Conservation (phyloP, 2,113 vertebrate species). For the Meriones unguiculatus region DNA sequence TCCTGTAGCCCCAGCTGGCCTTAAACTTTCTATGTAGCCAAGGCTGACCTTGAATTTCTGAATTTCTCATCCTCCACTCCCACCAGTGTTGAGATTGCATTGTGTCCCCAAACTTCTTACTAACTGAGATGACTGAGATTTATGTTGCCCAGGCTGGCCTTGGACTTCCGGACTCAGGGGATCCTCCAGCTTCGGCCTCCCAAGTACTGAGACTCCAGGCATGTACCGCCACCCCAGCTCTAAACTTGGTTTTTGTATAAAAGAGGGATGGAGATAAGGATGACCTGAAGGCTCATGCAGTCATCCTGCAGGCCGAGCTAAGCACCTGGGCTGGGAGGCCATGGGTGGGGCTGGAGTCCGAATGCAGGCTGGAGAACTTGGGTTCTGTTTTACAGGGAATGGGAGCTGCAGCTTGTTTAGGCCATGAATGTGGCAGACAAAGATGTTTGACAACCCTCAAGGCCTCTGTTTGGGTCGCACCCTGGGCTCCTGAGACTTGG, state of each 20-base stretch:
- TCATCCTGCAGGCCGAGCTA: fast-evolving
- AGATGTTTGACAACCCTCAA: neutral
- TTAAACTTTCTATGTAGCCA: neutral
- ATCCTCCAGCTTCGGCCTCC: neutral
- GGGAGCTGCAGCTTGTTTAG: neutral
- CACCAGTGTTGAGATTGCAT: neutral
- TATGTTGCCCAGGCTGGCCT: neutral
- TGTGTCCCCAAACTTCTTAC: neutral
- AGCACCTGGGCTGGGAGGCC: neutral
- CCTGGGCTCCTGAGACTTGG: neutral
- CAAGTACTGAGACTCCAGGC: neutral
- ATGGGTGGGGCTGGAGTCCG: neutral
- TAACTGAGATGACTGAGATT: neutral
- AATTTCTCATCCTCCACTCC: neutral
- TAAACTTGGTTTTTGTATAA: neutral
- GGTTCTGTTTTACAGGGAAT: neutral
- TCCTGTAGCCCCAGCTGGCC: neutral
- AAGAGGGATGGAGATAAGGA: neutral
- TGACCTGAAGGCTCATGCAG: no score
- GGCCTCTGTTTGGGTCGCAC: neutral
- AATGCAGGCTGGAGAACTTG: neutral
- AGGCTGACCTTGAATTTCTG: neutral
- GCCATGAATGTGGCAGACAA: neutral
- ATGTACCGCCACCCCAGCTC: neutral
- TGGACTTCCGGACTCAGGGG: neutral